Conservation (phyloP, 2,888 invertebrate genomes). For the Strigamia crassipes region DNA sequence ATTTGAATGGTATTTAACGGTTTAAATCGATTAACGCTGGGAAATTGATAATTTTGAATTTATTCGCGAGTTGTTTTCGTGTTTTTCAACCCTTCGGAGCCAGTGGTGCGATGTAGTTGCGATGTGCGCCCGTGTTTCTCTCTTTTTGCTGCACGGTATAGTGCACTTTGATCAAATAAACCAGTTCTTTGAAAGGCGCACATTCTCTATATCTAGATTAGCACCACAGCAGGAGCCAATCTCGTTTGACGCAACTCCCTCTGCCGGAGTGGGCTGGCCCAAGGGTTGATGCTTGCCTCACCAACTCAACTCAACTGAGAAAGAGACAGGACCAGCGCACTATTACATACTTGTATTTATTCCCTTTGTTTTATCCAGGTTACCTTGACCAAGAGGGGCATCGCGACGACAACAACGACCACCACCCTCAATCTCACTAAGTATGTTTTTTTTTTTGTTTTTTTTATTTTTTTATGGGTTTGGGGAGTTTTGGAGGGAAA, state of each 20-base stretch:
- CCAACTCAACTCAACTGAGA: not conserved
- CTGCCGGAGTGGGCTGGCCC: not conserved
- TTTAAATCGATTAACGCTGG: not conserved
- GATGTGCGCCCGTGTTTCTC: not conserved
- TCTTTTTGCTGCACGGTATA: not conserved
- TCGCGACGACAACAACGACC: not conserved
- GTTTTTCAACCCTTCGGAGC: not conserved
- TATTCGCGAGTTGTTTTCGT: no score
- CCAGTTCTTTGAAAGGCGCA: slow-evolving; percentile 18
- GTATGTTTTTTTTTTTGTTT: no score
- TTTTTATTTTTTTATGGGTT: not conserved
- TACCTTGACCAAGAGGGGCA: slow-evolving; percentile 18
- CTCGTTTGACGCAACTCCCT: slow-evolving; percentile 17
- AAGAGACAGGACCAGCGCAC: not conserved
- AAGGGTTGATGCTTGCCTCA: slow-evolving; percentile 26
- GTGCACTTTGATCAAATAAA: slow-evolving; percentile 31
- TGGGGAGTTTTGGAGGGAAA: not conserved
- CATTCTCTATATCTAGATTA: slow-evolving; percentile 28
- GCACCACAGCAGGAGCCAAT: slow-evolving; percentile 1
- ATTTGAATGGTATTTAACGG: no score
- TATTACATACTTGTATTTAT: not conserved
- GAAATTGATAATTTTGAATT: no score
- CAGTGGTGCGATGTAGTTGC: no score
- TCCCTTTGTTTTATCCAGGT: slow-evolving; percentile 8
- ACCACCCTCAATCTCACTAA: slow-evolving; percentile 9